These are phyloP conservation scores for Cepaea nemoralis DNA, from an alignment of 1,140 invertebrate genomes.

Conservation along the genomic window DNA sequence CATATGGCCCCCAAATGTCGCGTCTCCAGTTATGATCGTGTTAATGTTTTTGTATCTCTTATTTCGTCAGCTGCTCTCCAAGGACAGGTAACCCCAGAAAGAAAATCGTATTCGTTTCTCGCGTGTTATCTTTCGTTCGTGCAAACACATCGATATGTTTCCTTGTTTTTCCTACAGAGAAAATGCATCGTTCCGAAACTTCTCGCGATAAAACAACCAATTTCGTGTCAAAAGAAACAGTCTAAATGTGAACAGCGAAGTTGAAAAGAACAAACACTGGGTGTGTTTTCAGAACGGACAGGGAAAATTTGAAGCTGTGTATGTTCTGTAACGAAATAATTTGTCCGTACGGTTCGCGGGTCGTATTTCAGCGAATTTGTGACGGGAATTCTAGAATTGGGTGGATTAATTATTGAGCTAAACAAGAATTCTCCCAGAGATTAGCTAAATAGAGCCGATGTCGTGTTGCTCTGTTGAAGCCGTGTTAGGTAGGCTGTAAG, in stretches of 20 bases:
- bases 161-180: background rate
- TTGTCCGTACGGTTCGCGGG: background rate
- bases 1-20: too few relatives aligned
- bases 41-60: background rate
- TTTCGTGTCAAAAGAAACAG: background rate
- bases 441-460: background rate
- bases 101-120: background rate
- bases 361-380: background rate
- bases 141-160: background rate
- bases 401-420: background rate
- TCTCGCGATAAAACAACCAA: conserved; percentile 5
- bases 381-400: background rate
- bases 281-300: background rate
- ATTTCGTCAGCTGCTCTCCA: conserved; percentile 3
- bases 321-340: background rate
- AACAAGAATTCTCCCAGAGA: background rate
- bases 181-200: background rate
- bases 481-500: too few relatives aligned
- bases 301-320: background rate
- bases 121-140: background rate
- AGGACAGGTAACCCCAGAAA: background rate
- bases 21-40: too few relatives aligned
- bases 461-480: background rate
- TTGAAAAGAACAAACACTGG: background rate
- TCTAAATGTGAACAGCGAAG: background rate